Conservation (phyloP, 2,113 vertebrate genomes). For the Ia io region DNA sequence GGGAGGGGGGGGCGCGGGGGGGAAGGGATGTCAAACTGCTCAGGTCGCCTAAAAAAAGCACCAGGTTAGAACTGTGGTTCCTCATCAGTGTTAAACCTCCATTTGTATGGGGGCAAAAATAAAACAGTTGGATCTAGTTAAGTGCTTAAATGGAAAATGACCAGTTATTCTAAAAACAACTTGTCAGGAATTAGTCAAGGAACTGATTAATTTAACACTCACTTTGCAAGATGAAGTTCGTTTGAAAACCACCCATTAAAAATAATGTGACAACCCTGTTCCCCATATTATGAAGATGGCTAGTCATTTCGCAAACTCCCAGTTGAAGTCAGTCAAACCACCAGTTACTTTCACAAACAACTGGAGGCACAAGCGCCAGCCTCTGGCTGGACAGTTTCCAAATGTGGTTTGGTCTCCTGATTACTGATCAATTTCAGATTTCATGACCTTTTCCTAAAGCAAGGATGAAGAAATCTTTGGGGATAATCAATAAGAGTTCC, state of each 20-base stretch:
- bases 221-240: conserved; percentile 10
- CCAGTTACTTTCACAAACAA: background rate
- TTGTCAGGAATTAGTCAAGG: conserved; percentile 3
- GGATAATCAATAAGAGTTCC: background rate
- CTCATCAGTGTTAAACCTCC: background rate
- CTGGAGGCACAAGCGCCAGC: background rate
- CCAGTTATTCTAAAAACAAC: conserved; percentile 53
- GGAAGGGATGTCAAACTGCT: background rate
- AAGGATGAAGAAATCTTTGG: background rate
- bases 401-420: background rate
- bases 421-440: background rate
- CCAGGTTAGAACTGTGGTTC: background rate
- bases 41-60: background rate
- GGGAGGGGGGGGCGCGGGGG: accelerated
- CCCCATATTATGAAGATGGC: background rate
- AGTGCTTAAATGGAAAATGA: conserved; percentile 49
- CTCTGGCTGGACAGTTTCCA: background rate
- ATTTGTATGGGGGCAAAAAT: background rate
- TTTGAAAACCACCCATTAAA: conserved; percentile 43
- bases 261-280: background rate
- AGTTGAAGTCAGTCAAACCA: background rate
- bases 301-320: background rate
- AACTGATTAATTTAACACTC: conserved; percentile 35
- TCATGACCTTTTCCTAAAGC: background rate
- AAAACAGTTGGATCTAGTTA: conserved; percentile 37